These are phyloP conservation scores for Sebastes minor DNA, from an alignment of 2,797 vertebrate species.

Conservation along the genomic window DNA sequence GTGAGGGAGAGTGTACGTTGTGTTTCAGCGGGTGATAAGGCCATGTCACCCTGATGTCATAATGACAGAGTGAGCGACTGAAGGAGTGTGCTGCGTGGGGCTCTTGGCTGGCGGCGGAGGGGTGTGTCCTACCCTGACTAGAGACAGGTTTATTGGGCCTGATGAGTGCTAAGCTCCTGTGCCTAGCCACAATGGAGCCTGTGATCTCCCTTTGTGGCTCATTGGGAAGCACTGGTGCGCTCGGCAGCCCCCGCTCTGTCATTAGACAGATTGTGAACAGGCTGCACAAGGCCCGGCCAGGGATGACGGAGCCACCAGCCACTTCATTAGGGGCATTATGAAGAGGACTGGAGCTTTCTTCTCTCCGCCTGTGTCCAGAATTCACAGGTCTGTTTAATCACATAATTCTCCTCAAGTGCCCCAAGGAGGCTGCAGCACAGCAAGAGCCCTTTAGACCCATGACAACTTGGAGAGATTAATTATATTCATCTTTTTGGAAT, in stretches of 20 bases:
- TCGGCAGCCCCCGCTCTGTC: conserved; percentile 94
- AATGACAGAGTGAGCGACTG: conserved; percentile 72
- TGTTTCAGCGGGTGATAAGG: conserved; percentile 62
- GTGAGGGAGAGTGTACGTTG: conserved; percentile 34
- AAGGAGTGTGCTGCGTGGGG: conserved; percentile 70
- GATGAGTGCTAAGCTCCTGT: conserved; percentile 94
- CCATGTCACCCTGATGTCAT: conserved; percentile 78
- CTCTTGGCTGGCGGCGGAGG: conserved; percentile 70
- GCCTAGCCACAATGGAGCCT: conserved; percentile 92
- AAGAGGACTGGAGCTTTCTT: conserved; percentile 91
- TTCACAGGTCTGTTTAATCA: conserved; percentile 98
- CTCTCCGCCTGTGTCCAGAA: conserved; percentile 90
- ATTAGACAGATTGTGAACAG: conserved; percentile 98
- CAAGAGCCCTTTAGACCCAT: conserved; percentile 90
- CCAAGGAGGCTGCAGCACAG: conserved; percentile 90
- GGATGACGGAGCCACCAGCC: conserved; percentile 94
- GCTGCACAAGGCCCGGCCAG: conserved; percentile 95
- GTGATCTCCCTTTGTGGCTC: conserved; percentile 98
- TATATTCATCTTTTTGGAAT: conserved; percentile 89
- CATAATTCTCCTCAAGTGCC: conserved; percentile 95
- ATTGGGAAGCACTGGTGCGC: conserved; percentile 96
- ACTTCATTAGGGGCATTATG: conserved; percentile 98
- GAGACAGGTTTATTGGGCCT: conserved; percentile 87
- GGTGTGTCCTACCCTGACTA: conserved; percentile 89
- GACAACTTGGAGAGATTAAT: conserved; percentile 96